Evolutionary conservation across 2,888 invertebrate species (phyloP).

Genomic region (Corbicula japonica): DNA sequence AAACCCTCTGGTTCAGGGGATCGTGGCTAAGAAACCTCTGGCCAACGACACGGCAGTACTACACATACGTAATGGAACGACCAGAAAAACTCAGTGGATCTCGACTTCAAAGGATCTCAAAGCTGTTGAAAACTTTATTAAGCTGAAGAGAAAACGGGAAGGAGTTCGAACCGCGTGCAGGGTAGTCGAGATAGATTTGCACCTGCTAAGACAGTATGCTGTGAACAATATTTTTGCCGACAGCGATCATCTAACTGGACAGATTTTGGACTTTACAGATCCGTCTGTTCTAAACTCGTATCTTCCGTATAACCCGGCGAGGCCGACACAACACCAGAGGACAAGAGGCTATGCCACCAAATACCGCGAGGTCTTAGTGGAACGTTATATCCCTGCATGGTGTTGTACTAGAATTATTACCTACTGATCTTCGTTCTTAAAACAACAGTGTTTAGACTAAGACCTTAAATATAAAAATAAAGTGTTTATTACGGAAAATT

Average conservation of each 20-base stretch:
- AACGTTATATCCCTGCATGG: not conserved
- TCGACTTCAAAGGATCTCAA: too few species aligned
- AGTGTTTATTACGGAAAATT: too few species aligned
- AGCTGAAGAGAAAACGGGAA: too few species aligned
- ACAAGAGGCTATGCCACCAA: not conserved
- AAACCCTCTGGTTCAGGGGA: too few species aligned
- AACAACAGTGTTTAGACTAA: too few species aligned
- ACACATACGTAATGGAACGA: not conserved
- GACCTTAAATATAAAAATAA: too few species aligned
- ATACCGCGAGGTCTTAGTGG: not conserved
- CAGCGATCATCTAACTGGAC: not conserved
- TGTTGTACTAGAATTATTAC: too few species aligned
- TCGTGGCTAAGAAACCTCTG: not conserved
- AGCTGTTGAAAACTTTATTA: too few species aligned
- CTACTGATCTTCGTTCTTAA: too few species aligned
- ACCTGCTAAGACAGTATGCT: not conserved
- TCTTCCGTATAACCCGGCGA: not conserved
- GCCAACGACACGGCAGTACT: not conserved
- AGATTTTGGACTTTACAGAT: constrained; percentile 7
- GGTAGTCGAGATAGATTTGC: not conserved
- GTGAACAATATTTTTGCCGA: not conserved
- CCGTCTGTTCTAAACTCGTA: not conserved
- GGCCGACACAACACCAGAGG: not conserved
- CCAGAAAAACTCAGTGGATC: too few species aligned
- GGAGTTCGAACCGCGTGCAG: too few species aligned